Percentiles rank a stretch among this genome's conserved stretches.
Evolutionary conservation across 2,113 vertebrate genomes (phyloP).

Genomic region (Forbesichthys papilliferus): DNA sequence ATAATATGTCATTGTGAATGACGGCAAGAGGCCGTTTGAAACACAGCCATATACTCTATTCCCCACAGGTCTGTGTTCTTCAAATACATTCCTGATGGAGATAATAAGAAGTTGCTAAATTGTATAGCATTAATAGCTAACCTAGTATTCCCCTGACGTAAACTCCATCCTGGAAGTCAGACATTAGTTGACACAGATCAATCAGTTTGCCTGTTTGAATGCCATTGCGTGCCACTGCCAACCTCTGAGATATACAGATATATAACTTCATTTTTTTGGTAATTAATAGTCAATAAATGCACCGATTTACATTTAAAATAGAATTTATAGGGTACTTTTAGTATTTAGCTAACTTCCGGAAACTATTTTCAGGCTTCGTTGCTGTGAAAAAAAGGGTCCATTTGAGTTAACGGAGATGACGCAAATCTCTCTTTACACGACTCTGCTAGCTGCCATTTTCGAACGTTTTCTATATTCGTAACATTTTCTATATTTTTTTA

Average conservation of each 20-base stretch:
- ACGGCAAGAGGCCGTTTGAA: neutral
- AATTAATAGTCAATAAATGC: too few species aligned
- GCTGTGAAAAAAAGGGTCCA: too few species aligned
- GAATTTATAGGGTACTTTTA: too few species aligned
- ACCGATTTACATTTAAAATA: too few species aligned
- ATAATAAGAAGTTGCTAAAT: slow-evolving; percentile 2
- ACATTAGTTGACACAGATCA: slow-evolving; percentile 46
- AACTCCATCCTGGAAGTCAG: slow-evolving; percentile 35
- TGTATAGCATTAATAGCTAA: slow-evolving; percentile 3
- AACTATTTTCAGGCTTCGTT: too few species aligned
- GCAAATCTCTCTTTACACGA: too few species aligned
- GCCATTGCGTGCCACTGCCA: slow-evolving; percentile 18
- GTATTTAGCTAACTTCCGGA: too few species aligned
- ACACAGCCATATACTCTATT: slow-evolving; percentile 1
- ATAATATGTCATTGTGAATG: neutral
- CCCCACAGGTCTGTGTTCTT: slow-evolving; percentile 7
- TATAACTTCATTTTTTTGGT: too few species aligned
- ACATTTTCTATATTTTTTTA: too few species aligned
- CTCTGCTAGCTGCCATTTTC: too few species aligned
- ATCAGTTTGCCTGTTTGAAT: slow-evolving; percentile 45
- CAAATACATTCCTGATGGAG: slow-evolving; percentile 20
- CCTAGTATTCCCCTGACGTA: slow-evolving; percentile 44
- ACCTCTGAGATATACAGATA: neutral
- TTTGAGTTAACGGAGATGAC: too few species aligned
- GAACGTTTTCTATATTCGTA: too few species aligned